Evolutionary conservation across 2,888 invertebrate genomes (phyloP).

Genomic region (Pantelozetes paolii): DNA sequence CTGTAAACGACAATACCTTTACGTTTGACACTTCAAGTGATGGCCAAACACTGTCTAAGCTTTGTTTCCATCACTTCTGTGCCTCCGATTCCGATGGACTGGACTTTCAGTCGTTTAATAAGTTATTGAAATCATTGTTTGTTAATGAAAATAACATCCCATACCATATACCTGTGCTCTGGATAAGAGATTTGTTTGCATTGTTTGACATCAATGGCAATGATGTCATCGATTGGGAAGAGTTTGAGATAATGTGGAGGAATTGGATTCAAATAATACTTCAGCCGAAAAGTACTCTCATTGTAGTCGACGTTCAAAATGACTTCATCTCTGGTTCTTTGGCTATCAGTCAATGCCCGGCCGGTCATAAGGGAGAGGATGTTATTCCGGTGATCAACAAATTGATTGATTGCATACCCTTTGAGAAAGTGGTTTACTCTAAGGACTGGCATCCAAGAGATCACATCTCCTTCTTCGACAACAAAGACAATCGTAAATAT

Average conservation of each 20-base stretch:
- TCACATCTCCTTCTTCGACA: slow-evolving; percentile 94
- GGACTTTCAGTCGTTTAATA: background rate
- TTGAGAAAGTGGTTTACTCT: slow-evolving; percentile 86
- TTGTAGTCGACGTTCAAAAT: slow-evolving; percentile 95
- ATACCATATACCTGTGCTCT: slow-evolving; percentile 18
- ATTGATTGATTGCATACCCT: slow-evolving; percentile 71
- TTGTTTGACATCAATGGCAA: slow-evolving; percentile 48
- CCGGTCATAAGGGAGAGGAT: slow-evolving; percentile 82
- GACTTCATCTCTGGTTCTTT: slow-evolving; percentile 94
- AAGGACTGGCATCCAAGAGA: slow-evolving; percentile 95
- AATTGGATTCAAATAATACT: slow-evolving; percentile 78
- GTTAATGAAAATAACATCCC: background rate
- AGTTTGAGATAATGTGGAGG: slow-evolving; percentile 81
- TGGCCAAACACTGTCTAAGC: background rate
- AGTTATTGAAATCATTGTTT: background rate
- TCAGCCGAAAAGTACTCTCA: slow-evolving; percentile 77
- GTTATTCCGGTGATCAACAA: slow-evolving; percentile 87
- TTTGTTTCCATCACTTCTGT: background rate
- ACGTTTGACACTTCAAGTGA: background rate
- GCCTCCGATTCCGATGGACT: background rate
- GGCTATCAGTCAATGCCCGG: slow-evolving; percentile 86
- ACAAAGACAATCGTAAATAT: slow-evolving; percentile 70
- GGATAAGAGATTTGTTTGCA: slow-evolving; percentile 40
- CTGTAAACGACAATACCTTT: background rate
- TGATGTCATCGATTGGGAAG: slow-evolving; percentile 66